Conservation (phyloP, 2,797 vertebrate species). For the Chelmon rostratus region DNA sequence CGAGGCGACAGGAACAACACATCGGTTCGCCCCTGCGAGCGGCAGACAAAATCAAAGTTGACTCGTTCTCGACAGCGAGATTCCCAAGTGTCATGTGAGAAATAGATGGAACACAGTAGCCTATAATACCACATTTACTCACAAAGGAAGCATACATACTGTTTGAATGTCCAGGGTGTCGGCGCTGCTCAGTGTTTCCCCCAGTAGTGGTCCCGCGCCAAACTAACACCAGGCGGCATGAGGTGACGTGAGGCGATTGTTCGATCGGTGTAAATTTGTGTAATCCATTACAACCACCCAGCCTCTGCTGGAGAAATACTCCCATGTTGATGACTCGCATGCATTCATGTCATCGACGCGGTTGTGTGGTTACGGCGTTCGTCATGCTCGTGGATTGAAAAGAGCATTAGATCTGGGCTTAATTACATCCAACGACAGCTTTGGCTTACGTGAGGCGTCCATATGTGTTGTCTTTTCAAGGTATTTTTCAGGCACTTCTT, state of each 20-base stretch:
- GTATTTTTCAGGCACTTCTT: too few relatives aligned
- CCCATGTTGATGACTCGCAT: background rate
- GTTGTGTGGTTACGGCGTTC: background rate
- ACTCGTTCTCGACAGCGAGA: slow-evolving; percentile 60
- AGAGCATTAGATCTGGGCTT: background rate
- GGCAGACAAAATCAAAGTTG: slow-evolving; percentile 62
- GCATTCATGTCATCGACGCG: background rate
- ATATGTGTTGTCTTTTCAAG: too few relatives aligned
- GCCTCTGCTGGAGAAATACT: background rate
- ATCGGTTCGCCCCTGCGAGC: slow-evolving; percentile 47
- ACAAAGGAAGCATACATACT: slow-evolving; percentile 19
- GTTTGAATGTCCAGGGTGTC: background rate
- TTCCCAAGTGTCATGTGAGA: slow-evolving; percentile 64
- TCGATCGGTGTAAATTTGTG: background rate
- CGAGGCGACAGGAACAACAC: slow-evolving; percentile 48
- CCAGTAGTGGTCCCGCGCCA: background rate
- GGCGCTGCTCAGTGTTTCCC: background rate
- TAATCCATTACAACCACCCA: background rate
- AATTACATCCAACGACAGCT: background rate
- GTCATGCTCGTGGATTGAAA: background rate
- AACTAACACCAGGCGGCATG: slow-evolving; percentile 7
- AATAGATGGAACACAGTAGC: slow-evolving; percentile 36
- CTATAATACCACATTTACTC: slow-evolving; percentile 33
- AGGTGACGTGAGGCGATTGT: slow-evolving; percentile 1
- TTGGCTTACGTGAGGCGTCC: background rate